Percentiles rank a stretch among this genome's conserved stretches.
These are phyloP conservation scores for Dasyurus viverrinus DNA, from an alignment of 2,113 vertebrate species.

Conservation along the genomic window DNA sequence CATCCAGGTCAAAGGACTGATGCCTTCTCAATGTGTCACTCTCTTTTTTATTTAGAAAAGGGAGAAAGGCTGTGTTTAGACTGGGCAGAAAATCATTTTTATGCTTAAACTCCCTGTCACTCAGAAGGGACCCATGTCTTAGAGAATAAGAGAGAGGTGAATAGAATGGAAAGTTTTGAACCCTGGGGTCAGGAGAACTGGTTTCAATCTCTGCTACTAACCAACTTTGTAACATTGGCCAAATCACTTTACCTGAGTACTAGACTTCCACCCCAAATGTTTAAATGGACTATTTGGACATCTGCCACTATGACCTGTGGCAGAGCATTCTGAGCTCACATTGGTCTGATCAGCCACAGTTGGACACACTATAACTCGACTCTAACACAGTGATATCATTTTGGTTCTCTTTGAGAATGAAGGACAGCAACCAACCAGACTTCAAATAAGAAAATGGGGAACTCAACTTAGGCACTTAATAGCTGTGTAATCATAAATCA, in stretches of 20 bases:
- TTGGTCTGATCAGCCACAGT: no score
- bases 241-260: not conserved
- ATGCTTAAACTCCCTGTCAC: slow-evolving; percentile 30
- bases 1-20: slow-evolving; percentile 28
- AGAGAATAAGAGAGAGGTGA: slow-evolving; percentile 22
- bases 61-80: slow-evolving; percentile 32
- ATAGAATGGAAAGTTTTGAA: not conserved
- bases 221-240: not conserved
- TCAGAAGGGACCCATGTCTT: slow-evolving; percentile 1
- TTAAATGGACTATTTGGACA: no score
- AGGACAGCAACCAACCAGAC: no score
- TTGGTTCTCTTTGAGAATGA: no score
- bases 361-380: no score
- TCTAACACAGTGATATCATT: no score
- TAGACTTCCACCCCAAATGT: not conserved
- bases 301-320: no score
- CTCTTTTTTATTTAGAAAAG: slow-evolving; percentile 55
- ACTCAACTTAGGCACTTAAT: not conserved
- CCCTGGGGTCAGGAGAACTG: not conserved
- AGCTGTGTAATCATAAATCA: not conserved
- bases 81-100: slow-evolving; percentile 42
- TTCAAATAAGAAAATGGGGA: not conserved
- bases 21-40: slow-evolving; percentile 47
- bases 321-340: no score
- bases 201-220: not conserved